These are phyloP conservation scores for Drosophila borealis DNA, from an alignment of 2,888 invertebrate genomes.

Conservation along the genomic window DNA sequence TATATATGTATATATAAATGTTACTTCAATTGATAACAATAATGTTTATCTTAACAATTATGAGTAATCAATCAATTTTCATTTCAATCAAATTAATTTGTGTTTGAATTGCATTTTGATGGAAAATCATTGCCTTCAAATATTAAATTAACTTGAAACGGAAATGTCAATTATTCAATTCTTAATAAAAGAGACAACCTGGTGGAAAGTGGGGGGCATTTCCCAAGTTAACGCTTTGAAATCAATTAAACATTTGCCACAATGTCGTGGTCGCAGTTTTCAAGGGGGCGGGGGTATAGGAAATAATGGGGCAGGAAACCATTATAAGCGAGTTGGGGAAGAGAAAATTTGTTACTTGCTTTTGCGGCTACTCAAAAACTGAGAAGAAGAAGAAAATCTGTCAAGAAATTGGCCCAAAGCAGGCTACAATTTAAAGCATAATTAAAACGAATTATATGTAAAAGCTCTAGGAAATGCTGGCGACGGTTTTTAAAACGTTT, in stretches of 20 bases:
- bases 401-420: conserved; percentile 48
- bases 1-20: no score
- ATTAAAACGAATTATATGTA: conserved; percentile 56
- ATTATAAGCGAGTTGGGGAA: conserved; percentile 21
- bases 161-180: conserved; percentile 5
- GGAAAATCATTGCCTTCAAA: background rate
- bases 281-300: no score
- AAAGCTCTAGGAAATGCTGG: conserved; percentile 18
- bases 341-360: conserved; percentile 66
- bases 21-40: no score
- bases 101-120: no score
- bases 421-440: conserved; percentile 49
- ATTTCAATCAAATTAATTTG: no score
- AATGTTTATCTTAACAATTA: no score
- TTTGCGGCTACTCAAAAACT: background rate
- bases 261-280: background rate
- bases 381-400: conserved; percentile 3
- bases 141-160: background rate
- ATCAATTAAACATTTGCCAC: conserved; percentile 7
- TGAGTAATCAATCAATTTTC: no score
- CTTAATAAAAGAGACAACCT: background rate
- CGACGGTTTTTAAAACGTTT: conserved; percentile 3
- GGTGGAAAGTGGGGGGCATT: background rate
- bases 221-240: background rate
- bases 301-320: no score